Conservation (phyloP, 2,113 vertebrate species). For the Amblyopsis rosae region DNA sequence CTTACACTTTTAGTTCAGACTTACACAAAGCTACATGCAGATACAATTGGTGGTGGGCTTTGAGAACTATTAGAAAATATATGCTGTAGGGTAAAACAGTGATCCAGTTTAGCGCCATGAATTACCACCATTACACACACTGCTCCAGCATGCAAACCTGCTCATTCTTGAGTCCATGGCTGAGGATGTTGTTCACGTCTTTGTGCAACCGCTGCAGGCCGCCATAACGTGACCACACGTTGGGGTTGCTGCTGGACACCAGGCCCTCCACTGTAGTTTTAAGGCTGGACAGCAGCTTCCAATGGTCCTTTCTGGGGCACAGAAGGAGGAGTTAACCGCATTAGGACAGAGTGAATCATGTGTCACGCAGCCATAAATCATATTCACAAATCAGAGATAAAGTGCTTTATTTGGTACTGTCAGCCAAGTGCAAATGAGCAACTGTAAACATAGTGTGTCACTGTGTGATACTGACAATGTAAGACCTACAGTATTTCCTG, state of each 20-base stretch:
- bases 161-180: slow-evolving; percentile 89
- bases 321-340: slow-evolving; percentile 32
- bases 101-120: too few species aligned
- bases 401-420: slow-evolving; percentile 4
- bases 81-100: neutral
- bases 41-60: neutral
- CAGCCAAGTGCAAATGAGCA: slow-evolving; percentile 5
- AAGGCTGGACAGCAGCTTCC: slow-evolving; percentile 92
- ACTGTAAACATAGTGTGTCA: neutral
- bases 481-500: too few species aligned
- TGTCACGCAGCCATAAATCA: neutral
- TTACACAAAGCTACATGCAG: neutral
- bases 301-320: slow-evolving; percentile 85
- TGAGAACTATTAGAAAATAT: neutral
- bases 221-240: slow-evolving; percentile 97
- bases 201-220: slow-evolving; percentile 93
- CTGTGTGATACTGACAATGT: neutral
- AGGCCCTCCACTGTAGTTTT: slow-evolving; percentile 98
- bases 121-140: too few species aligned
- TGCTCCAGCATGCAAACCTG: slow-evolving; percentile 76
- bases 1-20: too few species aligned
- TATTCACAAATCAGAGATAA: neutral
- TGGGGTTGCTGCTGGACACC: slow-evolving; percentile 91
- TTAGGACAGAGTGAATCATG: slow-evolving; percentile 9
- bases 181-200: slow-evolving; percentile 95